Evolutionary conservation across 2,113 vertebrate genomes (phyloP), one percentile per base, ranked within the genome.

Genomic region (Verasper variegatus): DNA sequence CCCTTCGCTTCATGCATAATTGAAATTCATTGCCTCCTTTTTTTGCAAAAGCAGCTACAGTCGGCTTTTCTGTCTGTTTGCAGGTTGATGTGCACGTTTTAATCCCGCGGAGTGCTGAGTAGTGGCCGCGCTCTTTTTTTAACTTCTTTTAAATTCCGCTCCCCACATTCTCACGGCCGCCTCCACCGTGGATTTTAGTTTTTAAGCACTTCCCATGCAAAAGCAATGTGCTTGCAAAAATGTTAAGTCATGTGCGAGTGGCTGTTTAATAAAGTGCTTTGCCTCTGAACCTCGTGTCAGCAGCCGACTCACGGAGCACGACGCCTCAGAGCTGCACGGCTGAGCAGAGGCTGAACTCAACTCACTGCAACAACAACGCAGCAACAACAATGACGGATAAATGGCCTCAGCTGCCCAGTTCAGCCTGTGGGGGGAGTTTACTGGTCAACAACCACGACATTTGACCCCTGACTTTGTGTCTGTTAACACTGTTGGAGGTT

Each of bases 1-100:
- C 88, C 81, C 80, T 81, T 58, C 6, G 82, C 88, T 88, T 91
- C 85, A 88, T 92, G 87, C 89, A 92, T 91, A 90, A 92, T 91
- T 92, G 77, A 93, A 90, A 92, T 93, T 88, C 88, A 89, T 90
- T 86, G 86, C 82, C 74, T 85, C 70, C 57, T 68, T 63, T 61
- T 62, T 60, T 79, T 63, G 67, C 73, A 60, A 78, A 83, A 90
- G 86, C 23, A 87, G 86, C 89, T 81, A 61, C 71, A 68, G 86
- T 87, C 67, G 83, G 90, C 78, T 88, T 74, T 90, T 86, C 79
- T 75, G 86, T 82, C 74, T 70, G 86, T 86, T 85, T 74, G 83
- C 35, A 37, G 76, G 63, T 78, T 81, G 86, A 83, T 83, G 82
- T 55, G 82, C 68, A n/a, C 47, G 31, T 35, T 80, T 18, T 86